Evolutionary conservation across 2,888 invertebrate species (phyloP), one percentile per base, ranked within the genome.

Genomic region (Capitulum mitella): DNA sequence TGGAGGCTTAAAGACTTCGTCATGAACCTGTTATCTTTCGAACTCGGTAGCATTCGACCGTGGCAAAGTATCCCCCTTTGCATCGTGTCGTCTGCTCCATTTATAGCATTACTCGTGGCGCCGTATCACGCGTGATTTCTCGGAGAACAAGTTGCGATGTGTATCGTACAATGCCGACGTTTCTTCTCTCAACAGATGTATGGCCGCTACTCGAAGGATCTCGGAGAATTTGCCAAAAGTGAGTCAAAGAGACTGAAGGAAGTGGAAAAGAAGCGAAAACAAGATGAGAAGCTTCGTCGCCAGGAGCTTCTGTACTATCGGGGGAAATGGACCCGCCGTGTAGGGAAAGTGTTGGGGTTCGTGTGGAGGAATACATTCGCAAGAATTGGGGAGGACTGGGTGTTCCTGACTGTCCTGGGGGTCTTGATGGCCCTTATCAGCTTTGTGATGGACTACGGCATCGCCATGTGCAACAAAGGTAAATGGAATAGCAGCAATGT

Each of bases 351-450:
- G 29, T 85, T 91, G 82, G 89, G 90, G 82, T 91, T 90, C 86
- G 85, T 93, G 82, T 96, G 95, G 95, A 89, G 91, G 84, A 92
- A 94, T 86, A 92, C 93, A 64, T 93, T 96, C 85, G 95, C 95
- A 43, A 89, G 92, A 83, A 89, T 94, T 78, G 97, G 97, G 79
- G 97, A 97, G 86, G 97, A 98, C 87, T 98, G 97, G 97, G 92
- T 97, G 78, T 97, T 97, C 87, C 88, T 98, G 83, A 95, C 96
- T 0, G 88, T 96, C 32, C 89, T 98, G 75, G 97, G 97, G 79
- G 90, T 97, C 84, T 92, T 96, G 83, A 97, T 97, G 95, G 97
- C 97, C 2, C 87, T 95, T 77, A 89, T 97, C 83, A 97, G 95
- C 87, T 98, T 95, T 86, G 90, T 92, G 80, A 96, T 97, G 93